These are phyloP conservation scores for Diorhabda sublineata DNA, from an alignment of 1,140 invertebrate genomes.

Conservation along the genomic window DNA sequence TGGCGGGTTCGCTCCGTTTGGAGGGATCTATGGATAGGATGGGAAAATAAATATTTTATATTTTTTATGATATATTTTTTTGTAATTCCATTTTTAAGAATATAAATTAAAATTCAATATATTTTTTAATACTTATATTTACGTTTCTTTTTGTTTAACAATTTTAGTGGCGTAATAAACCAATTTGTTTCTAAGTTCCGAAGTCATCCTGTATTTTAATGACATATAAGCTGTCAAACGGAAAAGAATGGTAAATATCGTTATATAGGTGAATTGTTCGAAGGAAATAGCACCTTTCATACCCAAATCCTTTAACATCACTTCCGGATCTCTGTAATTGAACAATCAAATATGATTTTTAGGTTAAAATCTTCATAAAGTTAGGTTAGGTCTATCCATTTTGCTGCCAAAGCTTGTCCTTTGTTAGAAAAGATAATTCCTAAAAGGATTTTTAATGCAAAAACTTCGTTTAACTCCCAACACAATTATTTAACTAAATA, in stretches of 20 bases:
- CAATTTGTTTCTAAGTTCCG: slow-evolving; percentile 33
- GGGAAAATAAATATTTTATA: no score
- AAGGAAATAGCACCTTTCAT: slow-evolving; percentile 23
- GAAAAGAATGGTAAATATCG: slow-evolving; percentile 31
- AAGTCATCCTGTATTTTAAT: slow-evolving; percentile 33
- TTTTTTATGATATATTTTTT: no score
- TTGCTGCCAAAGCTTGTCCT: no score
- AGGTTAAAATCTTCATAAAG: neutral
- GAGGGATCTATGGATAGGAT: no score
- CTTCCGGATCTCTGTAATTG: slow-evolving; percentile 4
- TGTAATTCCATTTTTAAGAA: no score
- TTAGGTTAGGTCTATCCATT: no score
- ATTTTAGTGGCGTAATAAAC: slow-evolving; percentile 33
- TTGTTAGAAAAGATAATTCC: no score
- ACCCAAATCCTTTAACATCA: slow-evolving; percentile 36
- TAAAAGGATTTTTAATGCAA: no score
- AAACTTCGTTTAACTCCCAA: no score
- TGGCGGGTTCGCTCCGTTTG: no score
- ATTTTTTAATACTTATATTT: neutral
- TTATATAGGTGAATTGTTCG: slow-evolving; percentile 24
- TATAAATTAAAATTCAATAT: no score
- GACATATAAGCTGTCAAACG: slow-evolving; percentile 30
- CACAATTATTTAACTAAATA: no score
- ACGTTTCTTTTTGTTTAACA: slow-evolving; percentile 30
- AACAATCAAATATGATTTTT: neutral